Base-by-base conservation (phyloP, 2,797 vertebrate species). In the Paramormyrops hopkinsi region DNA sequence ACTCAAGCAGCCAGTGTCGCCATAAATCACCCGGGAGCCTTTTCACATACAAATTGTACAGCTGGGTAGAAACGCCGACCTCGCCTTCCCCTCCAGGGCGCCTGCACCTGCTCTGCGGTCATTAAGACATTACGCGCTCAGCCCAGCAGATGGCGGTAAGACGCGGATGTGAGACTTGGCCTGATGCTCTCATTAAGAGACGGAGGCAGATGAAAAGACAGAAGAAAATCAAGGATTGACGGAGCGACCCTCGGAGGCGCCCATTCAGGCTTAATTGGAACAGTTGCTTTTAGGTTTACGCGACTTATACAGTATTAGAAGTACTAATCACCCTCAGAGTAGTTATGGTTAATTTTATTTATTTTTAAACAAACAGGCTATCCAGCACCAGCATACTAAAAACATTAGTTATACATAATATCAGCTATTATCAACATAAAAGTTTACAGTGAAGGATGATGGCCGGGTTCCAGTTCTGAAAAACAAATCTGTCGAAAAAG, bases 301-400 rank as follows among this genome's bases (percentile, higher is more conserved):
- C 90, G 91, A 69, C 54, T 91, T 92, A 92, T 92, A 93, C 92
- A 94, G 93, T 91, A 93, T 92, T 93, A 91, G 92, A 90, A 93
- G 91, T 92, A 92, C 87, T 90, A 89, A 91, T 89, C 89, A 88
- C 91, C 92, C 92, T 94, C 93, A 93, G 91, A 94, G 89, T 92
- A 92, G 94, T 92, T 93, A 92, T 90, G 33, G 53, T 29, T 53
- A 92, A 91, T 91, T 91, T 29, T 91, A 88, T 90, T 90, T 91
- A 92, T 93, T 91, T 94, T 93, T 94, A 94, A 95, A 95, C 94
- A 91, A 92, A 94, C 95, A 96, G 96, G 95, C 94, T 95, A 93
- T 94, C 94, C 94, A 94, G 95, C 95, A 94, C 94, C 95, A 94
- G 95, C 91, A 92, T 91, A 91, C 91, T 92, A 93, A 93, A 93